Evolutionary conservation across 2,113 vertebrate species (phyloP).

Genomic region (Nasalis larvatus): DNA sequence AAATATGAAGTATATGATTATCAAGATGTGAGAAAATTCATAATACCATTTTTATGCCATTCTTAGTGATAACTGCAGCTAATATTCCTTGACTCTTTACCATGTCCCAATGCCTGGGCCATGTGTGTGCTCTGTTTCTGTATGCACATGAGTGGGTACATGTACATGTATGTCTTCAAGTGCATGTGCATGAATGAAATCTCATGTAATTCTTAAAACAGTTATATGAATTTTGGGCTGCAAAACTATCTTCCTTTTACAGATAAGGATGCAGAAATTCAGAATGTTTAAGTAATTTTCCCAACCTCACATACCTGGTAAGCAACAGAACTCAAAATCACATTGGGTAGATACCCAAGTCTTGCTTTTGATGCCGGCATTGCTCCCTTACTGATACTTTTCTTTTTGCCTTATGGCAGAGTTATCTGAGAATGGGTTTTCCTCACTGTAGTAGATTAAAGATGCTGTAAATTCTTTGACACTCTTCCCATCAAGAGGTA

Average conservation of each 20-base stretch:
- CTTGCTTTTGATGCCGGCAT: neutral
- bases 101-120: accelerated
- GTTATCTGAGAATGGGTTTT: neutral
- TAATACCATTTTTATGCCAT: neutral
- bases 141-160: neutral
- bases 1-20: neutral
- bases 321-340: neutral
- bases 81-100: neutral
- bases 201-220: neutral
- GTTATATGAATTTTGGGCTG: neutral
- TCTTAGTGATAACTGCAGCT: neutral
- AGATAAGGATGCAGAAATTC: neutral
- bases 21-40: neutral
- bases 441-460: neutral
- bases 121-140: neutral
- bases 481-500: neutral
- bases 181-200: neutral
- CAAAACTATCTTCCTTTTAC: neutral
- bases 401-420: neutral
- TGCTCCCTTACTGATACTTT: neutral
- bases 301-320: neutral
- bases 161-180: neutral
- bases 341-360: neutral
- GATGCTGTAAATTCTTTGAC: neutral
- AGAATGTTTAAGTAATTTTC: neutral